Conservation (phyloP, 2,888 invertebrate genomes). For the Villa cingulata region DNA sequence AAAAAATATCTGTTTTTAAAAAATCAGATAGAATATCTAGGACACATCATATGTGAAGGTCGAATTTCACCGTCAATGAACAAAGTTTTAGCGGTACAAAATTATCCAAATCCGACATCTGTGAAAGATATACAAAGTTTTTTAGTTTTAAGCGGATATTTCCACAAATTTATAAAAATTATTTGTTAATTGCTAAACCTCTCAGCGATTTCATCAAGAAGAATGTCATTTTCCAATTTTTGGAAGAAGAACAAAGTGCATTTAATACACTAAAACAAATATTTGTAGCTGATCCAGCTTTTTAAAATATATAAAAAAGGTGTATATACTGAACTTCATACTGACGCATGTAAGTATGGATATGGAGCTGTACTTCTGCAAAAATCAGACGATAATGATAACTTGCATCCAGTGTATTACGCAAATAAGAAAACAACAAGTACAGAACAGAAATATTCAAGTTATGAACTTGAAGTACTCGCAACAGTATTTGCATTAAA, state of each 20-base stretch:
- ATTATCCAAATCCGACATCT: constrained; percentile 3
- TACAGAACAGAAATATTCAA: background rate
- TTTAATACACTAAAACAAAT: no score
- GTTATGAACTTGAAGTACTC: constrained; percentile 8
- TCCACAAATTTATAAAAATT: background rate
- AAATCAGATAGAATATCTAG: constrained; percentile 5
- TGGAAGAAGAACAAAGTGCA: constrained; percentile 21
- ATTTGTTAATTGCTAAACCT: constrained; percentile 3
- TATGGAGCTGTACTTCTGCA: constrained; percentile 19
- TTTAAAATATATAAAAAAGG: constrained; percentile 19
- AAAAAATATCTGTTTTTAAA: constrained; percentile 17
- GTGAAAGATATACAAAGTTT: constrained; percentile 13
- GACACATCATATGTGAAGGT: constrained; percentile 3
- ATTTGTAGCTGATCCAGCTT: constrained; percentile 13
- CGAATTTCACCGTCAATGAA: constrained; percentile 1
- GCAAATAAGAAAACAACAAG: background rate
- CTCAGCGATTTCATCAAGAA: constrained; percentile 1
- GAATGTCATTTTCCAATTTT: constrained; percentile 3
- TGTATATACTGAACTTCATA: constrained; percentile 19
- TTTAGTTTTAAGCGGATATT: constrained; percentile 4
- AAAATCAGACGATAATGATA: constrained; percentile 3
- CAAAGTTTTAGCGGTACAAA: constrained; percentile 4
- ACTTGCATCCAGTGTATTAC: constrained; percentile 8
- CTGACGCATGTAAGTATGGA: constrained; percentile 19
- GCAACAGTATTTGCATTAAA: constrained; percentile 2